Base-by-base conservation (phyloP, 2,888 invertebrate species). In the Saturnia pavonia region DNA sequence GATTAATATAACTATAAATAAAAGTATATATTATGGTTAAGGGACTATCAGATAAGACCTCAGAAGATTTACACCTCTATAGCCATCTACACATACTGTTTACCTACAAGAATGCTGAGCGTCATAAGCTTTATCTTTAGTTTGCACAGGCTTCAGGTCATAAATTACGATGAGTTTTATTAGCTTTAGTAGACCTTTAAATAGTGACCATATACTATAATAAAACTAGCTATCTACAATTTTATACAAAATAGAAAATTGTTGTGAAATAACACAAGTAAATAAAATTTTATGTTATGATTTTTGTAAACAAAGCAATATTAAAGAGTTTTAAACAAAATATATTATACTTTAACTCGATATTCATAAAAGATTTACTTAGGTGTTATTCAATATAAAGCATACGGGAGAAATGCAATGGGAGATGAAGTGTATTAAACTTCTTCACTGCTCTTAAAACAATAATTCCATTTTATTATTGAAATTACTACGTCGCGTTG, bases 1-100 rank as follows among this genome's bases (percentile, higher is more conserved):
- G 7, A 9, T 22, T 22, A 54, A 22, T 51, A 57, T 25, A 27
- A 27, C 57, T 40, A 40, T 40, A n/a, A 19, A 40, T 34, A 8
- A 16, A 34, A 19, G 19, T 63, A 40, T 65, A 40, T 40, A 40
- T 1, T 8, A 65, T 40, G n/a, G 19, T 40, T 40, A 76, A 80
- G 80, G 80, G 81, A 78, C 77, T 75, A 84, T 82, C 81, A 78
- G 83, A 84, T 85, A 83, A 80, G 78, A 76, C 78, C 76, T 70
- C 77, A 74, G 72, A 74, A 76, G 77, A 70, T 70, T 72, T 71
- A 69, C 72, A 25, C 67, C 73, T 76, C 74, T 71, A 74, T 74
- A 71, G 69, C 70, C 72, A 65, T 69, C 66, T 68, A 70, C 70
- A 57, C 66, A 70, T 71, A 70, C 57, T 60, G 19, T 7, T 71